Conservation (phyloP, 2,797 vertebrate species). For the Gymnodraco acuticeps region DNA sequence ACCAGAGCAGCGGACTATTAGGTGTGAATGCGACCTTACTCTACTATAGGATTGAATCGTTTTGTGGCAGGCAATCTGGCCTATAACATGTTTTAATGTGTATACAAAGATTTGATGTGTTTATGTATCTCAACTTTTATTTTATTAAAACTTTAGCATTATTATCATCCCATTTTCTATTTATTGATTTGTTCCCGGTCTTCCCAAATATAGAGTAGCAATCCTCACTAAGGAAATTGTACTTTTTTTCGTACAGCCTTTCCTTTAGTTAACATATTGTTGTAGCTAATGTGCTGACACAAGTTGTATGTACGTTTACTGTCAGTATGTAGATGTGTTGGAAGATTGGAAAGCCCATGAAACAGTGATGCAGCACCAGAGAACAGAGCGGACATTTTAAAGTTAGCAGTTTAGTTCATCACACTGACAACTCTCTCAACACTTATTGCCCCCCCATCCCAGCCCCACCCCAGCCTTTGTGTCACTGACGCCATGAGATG, state of each 20-base stretch:
- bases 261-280: neutral
- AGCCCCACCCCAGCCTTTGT: constrained; percentile 6
- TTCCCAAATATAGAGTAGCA: too few species aligned
- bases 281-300: neutral
- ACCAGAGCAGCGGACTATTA: too few species aligned
- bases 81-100: too few species aligned
- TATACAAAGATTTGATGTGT: too few species aligned
- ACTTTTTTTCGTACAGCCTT: neutral
- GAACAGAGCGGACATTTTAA: neutral
- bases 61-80: too few species aligned
- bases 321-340: neutral
- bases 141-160: too few species aligned
- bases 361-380: neutral
- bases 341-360: neutral
- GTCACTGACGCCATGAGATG: constrained; percentile 57
- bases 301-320: neutral
- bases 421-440: neutral
- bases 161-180: too few species aligned
- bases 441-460: constrained; percentile 39
- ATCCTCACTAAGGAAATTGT: too few species aligned
- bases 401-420: constrained; percentile 1
- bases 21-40: too few species aligned
- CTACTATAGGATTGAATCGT: too few species aligned
- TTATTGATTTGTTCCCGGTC: too few species aligned
- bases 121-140: too few species aligned